Conservation (phyloP, 2,797 vertebrate species). For the Gallinago stenura region DNA sequence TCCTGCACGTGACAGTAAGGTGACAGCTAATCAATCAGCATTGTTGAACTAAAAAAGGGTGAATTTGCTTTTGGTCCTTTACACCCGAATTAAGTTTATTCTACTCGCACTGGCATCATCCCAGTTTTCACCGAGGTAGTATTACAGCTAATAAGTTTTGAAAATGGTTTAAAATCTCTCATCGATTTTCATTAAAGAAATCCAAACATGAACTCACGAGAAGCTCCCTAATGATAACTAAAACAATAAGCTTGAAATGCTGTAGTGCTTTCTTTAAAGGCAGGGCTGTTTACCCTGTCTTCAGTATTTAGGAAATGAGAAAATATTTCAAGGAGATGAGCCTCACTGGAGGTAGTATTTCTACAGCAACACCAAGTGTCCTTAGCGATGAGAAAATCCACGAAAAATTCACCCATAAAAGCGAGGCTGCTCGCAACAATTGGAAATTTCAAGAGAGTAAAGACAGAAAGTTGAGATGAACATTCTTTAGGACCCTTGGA, state of each 20-base stretch:
- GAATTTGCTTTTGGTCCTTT: not conserved
- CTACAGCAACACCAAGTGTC: not conserved
- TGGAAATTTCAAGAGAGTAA: not conserved
- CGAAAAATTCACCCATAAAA: not conserved
- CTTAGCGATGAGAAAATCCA: not conserved
- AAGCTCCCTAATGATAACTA: constrained; percentile 4
- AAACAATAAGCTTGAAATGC: constrained; percentile 4
- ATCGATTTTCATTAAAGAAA: constrained; percentile 51
- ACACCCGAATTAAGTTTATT: not conserved
- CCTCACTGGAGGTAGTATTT: not conserved
- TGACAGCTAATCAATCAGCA: not conserved
- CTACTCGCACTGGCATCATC: not conserved
- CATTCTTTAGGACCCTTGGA: not conserved
- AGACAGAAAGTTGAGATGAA: not conserved
- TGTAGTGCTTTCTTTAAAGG: not conserved
- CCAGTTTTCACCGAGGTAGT: not conserved
- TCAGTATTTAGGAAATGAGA: constrained; percentile 26
- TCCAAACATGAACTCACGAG: not conserved
- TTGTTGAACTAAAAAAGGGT: not conserved
- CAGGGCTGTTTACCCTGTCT: not conserved
- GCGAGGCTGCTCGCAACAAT: not conserved
- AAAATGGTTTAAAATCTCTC: constrained; percentile 35
- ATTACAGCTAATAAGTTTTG: not conserved
- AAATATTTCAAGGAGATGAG: constrained; percentile 27
- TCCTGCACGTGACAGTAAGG: accelerated